Evolutionary conservation across 2,113 vertebrate species (phyloP).

Genomic region (Zosterops pallidus): DNA sequence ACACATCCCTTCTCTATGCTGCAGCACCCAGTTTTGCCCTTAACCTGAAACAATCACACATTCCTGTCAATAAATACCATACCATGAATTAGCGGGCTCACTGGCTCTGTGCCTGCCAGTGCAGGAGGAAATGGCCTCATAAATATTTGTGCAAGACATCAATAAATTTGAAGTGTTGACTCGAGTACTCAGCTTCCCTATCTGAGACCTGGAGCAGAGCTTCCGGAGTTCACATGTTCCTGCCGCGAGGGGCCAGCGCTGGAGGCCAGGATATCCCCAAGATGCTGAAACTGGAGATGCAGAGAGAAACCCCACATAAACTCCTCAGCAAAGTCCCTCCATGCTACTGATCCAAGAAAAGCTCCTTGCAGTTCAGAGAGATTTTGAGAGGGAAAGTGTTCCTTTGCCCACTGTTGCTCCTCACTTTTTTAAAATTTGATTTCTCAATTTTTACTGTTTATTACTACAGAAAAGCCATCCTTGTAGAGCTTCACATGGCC

Average conservation of each 20-base stretch:
- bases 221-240: conserved; percentile 43
- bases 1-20: neutral
- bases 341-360: neutral
- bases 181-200: conserved; percentile 63
- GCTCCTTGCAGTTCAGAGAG: neutral
- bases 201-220: conserved; percentile 45
- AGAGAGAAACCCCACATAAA: conserved; percentile 1
- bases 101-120: conserved; percentile 53
- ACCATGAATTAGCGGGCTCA: neutral
- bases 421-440: neutral
- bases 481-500: neutral
- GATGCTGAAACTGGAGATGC: conserved; percentile 61
- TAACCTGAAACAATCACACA: neutral
- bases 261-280: neutral
- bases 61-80: conserved; percentile 58
- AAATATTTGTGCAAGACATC: conserved; percentile 75
- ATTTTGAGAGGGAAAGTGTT: neutral
- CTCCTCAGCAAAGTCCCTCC: neutral
- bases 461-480: neutral
- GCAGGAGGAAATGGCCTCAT: conserved; percentile 66
- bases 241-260: neutral
- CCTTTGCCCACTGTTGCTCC: neutral
- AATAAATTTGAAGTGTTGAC: conserved; percentile 73
- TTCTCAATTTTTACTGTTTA: neutral
- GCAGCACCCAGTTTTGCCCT: conserved; percentile 24